These are phyloP conservation scores for Charanyca ferruginea DNA, from an alignment of 2,888 invertebrate genomes.

Conservation along the genomic window DNA sequence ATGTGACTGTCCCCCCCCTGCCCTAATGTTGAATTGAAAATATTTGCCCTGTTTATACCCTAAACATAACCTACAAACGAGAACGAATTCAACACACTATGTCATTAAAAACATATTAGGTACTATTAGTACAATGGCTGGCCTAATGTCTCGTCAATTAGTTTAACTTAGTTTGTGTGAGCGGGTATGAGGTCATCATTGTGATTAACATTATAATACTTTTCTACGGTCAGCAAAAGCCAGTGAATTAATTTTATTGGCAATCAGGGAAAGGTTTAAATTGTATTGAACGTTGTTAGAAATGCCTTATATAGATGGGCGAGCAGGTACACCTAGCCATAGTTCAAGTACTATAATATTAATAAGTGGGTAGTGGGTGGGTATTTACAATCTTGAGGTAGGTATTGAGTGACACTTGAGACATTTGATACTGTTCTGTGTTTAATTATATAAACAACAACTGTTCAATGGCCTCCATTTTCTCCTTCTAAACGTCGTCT, in stretches of 20 bases:
- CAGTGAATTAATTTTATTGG: no score
- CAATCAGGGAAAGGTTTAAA: no score
- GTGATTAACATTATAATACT: conserved; percentile 21
- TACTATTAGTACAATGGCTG: conserved; percentile 23
- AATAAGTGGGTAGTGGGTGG: no score
- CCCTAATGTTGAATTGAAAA: no score
- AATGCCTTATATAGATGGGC: neutral
- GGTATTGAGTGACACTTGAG: neutral
- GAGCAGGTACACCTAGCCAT: no score
- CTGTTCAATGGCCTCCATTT: no score
- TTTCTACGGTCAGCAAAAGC: neutral
- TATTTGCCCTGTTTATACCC: neutral
- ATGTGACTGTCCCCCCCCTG: no score
- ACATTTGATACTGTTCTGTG: neutral
- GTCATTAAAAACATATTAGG: conserved; percentile 44
- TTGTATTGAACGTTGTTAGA: no score
- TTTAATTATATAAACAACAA: no score
- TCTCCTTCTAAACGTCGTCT: no score
- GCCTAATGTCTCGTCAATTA: conserved; percentile 29
- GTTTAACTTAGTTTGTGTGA: conserved; percentile 20
- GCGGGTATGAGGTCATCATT: conserved; percentile 34
- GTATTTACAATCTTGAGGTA: neutral
- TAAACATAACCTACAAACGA: conserved; percentile 2
- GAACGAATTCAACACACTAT: neutral
- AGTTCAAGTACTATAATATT: no score